Evolutionary conservation across 2,888 invertebrate species (phyloP).

Genomic region (Drosophila mimica): DNA sequence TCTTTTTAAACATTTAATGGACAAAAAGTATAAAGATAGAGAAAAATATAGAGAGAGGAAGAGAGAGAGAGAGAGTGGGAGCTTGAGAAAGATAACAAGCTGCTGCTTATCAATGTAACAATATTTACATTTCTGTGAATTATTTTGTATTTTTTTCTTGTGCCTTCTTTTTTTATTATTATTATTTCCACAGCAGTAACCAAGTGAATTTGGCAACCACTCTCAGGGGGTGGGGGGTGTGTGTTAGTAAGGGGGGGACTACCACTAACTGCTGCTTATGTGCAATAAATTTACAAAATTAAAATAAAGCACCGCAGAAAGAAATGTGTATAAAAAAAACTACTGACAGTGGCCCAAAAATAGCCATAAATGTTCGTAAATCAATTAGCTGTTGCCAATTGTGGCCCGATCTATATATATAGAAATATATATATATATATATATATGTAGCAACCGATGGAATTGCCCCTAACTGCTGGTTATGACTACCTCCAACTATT

Average conservation of each 20-base stretch:
- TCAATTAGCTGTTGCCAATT: slow-evolving; percentile 61
- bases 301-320: not conserved
- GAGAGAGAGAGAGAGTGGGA: slow-evolving; percentile 17
- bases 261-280: not conserved
- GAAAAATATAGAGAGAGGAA: slow-evolving; percentile 5
- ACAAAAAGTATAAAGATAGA: slow-evolving; percentile 14
- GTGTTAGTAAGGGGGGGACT: not conserved
- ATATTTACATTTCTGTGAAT: slow-evolving; percentile 79
- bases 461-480: slow-evolving; percentile 9
- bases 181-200: slow-evolving; percentile 38
- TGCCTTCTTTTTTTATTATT: slow-evolving; percentile 39
- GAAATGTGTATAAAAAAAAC: slow-evolving; percentile 21
- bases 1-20: not conserved
- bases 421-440: not conserved
- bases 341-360: slow-evolving; percentile 65
- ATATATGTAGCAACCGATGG: slow-evolving; percentile 4
- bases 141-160: slow-evolving; percentile 29
- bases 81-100: slow-evolving; percentile 47
- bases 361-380: slow-evolving; percentile 71
- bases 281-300: slow-evolving; percentile 34
- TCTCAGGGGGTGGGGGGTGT: not conserved
- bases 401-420: not conserved
- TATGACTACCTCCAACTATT: slow-evolving; percentile 2
- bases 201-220: slow-evolving; percentile 57
- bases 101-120: slow-evolving; percentile 72